phyloP scores from a whole-genome alignment of 1,140 invertebrate species.

The Camponotus vicinus region DNA sequence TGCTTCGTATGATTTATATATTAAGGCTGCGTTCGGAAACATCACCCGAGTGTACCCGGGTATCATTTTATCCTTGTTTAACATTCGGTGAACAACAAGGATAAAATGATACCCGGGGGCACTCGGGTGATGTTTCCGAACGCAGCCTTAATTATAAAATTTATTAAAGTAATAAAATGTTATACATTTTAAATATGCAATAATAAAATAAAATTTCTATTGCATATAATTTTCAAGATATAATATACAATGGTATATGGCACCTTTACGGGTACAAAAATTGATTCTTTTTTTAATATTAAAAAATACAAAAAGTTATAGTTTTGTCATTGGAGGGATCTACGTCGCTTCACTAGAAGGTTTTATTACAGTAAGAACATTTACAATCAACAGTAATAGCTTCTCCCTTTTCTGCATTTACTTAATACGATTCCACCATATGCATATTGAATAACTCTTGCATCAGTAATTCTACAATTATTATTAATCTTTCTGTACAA shows the following conservation, averaged over 20 bases:
- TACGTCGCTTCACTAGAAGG: conserved; percentile 33
- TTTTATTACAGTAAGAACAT: conserved; percentile 38
- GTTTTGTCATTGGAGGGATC: conserved; percentile 23
- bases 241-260: conserved; percentile 8
- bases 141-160: conserved; percentile 7
- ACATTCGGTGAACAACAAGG: no score
- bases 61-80: no score
- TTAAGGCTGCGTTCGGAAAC: no score
- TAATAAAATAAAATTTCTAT: conserved; percentile 2
- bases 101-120: no score
- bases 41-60: no score
- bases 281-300: conserved; percentile 39
- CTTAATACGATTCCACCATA: background rate
- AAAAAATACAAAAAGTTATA: conserved; percentile 9
- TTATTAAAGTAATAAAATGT: background rate
- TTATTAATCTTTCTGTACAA: background rate
- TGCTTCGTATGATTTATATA: background rate
- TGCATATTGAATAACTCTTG: background rate
- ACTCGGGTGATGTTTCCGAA: no score
- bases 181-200: background rate
- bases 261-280: conserved; percentile 24
- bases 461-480: background rate
- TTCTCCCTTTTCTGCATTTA: background rate
- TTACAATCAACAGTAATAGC: background rate
- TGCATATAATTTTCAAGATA: conserved; percentile 19